These are phyloP conservation scores for Calonectris borealis DNA, from an alignment of 2,113 vertebrate species.

Conservation along the genomic window DNA sequence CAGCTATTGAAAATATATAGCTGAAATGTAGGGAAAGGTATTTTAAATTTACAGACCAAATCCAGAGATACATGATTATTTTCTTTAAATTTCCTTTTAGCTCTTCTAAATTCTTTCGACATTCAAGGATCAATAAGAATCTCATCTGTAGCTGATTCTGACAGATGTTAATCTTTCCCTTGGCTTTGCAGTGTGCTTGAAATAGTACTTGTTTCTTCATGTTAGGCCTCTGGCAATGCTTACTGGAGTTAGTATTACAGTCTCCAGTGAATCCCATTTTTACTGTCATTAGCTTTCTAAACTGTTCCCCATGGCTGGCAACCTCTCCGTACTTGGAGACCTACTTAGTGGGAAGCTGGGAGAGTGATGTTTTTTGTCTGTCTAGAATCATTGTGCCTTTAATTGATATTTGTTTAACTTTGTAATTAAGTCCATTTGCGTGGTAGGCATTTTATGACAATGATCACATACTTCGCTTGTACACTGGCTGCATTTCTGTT, in stretches of 20 bases:
- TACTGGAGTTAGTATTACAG: conserved; percentile 4
- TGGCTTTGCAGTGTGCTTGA: conserved; percentile 7
- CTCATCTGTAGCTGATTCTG: background rate
- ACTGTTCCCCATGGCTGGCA: conserved; percentile 9
- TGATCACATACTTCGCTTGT: background rate
- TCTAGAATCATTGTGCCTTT: background rate
- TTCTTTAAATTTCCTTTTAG: background rate
- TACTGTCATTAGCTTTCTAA: conserved; percentile 34
- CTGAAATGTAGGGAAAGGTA: background rate
- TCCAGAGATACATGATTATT: background rate
- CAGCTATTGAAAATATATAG: background rate
- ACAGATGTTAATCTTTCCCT: conserved; percentile 33
- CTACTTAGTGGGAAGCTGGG: background rate
- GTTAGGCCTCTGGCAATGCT: conserved; percentile 36
- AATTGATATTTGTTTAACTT: conserved; percentile 24
- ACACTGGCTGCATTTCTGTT: background rate
- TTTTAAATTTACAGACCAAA: background rate
- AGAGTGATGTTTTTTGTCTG: background rate
- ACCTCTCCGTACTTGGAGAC: background rate
- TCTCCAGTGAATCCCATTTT: conserved; percentile 18
- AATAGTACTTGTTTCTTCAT: conserved; percentile 37
- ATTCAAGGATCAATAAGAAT: background rate
- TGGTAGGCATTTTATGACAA: background rate
- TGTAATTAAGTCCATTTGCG: background rate
- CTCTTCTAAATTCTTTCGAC: background rate